These are phyloP conservation scores for Pocota personata DNA, from an alignment of 2,888 invertebrate species.

Conservation along the genomic window DNA sequence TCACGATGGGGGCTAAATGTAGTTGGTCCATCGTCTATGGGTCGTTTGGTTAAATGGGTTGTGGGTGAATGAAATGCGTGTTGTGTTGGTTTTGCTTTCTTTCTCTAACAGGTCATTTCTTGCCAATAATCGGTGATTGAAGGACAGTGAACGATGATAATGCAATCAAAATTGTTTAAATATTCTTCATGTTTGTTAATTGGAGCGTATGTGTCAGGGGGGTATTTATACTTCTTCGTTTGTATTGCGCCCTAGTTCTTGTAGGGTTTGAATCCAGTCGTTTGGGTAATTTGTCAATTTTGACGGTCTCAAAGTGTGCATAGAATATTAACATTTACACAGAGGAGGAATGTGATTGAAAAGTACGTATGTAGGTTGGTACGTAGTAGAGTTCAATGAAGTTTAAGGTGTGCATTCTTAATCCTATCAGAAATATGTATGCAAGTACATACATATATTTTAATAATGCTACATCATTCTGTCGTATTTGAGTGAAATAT, in stretches of 20 bases:
- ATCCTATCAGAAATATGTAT: neutral
- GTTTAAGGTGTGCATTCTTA: neutral
- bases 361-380: neutral
- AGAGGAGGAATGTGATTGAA: neutral
- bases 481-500: neutral
- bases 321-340: neutral
- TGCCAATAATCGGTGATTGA: constrained; percentile 46
- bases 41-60: constrained; percentile 47
- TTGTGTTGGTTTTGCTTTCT: constrained; percentile 52
- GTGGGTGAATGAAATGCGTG: constrained; percentile 49
- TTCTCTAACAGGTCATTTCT: constrained; percentile 22
- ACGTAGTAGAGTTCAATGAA: neutral
- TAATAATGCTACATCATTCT: too few species aligned
- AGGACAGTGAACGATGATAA: constrained; percentile 41
- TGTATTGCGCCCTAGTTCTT: neutral
- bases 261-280: neutral
- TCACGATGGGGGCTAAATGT: constrained; percentile 17
- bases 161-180: constrained; percentile 50
- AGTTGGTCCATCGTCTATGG: constrained; percentile 3
- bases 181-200: constrained; percentile 10
- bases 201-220: neutral
- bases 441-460: neutral
- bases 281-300: neutral
- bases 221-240: neutral
- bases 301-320: neutral